These are phyloP conservation scores for Eriosoma lanigerum DNA, from an alignment of 1,140 invertebrate species.

Conservation along the genomic window DNA sequence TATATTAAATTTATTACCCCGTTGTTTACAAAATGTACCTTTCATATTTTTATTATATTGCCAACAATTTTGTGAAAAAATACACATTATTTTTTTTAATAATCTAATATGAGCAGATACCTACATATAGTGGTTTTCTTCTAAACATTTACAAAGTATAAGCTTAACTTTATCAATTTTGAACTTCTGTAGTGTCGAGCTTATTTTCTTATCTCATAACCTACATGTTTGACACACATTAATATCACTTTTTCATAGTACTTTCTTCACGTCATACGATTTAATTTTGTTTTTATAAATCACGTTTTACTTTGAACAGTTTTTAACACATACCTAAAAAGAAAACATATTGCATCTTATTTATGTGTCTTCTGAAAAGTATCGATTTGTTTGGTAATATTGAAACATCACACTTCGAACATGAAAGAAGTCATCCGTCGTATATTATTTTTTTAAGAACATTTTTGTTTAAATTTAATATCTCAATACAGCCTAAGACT, in stretches of 20 bases:
- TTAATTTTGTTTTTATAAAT: slow-evolving; percentile 4
- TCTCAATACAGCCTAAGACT: too few species aligned
- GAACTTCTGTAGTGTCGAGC: not conserved
- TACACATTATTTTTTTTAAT: too few species aligned
- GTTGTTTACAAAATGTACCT: not conserved
- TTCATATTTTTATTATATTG: too few species aligned
- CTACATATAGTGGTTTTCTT: too few species aligned
- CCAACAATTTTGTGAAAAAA: too few species aligned
- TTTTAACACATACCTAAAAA: not conserved
- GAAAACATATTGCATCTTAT: not conserved
- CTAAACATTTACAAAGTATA: too few species aligned
- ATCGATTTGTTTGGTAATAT: not conserved
- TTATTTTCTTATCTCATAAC: not conserved
- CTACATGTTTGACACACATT: slow-evolving; percentile 12
- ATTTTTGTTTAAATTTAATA: too few species aligned
- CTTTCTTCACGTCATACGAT: not conserved
- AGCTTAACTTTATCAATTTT: slow-evolving; percentile 9
- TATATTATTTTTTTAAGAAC: not conserved
- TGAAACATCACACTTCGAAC: not conserved
- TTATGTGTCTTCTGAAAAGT: not conserved
- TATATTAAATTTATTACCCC: too few species aligned
- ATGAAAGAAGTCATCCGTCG: not conserved
- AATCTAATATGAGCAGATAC: too few species aligned
- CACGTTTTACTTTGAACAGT: not conserved
- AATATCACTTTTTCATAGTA: not conserved